Base-by-base conservation (phyloP, 2,113 vertebrate genomes). In the Rutilus rutilus region DNA sequence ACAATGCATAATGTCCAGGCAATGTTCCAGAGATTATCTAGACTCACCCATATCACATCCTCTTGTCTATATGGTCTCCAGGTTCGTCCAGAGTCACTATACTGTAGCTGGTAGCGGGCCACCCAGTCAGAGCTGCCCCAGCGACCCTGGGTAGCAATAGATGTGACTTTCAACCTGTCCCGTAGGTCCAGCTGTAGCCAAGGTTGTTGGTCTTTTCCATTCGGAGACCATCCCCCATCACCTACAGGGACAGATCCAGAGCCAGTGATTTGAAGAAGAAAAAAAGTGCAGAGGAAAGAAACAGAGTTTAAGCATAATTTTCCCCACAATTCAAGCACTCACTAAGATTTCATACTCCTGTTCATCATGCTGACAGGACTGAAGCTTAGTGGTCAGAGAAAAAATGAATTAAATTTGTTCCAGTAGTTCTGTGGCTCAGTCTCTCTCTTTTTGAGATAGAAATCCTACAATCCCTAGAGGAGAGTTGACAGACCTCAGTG, bases 141-240 rank as follows among this genome's bases (percentile, higher is more conserved):
- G 85, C 96, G 85, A 82, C 96, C 96, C 89, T 97, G 96, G 0
- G 96, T 97, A 81, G 96, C 96, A 0, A 96, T 90, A 0, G 94
- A 95, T 0, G 95, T 96, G 6, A 97, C 87, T 91, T 97, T 96
- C 82, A 96, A 91, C 87, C 96, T 92, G 83, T 95, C 96, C 17
- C 94, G 95, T 75, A 97, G 91, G 80, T 97, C 96, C 60, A 96
- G 73, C 92, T 97, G 96, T 17, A 97, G 94, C 96, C 96, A 97
- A 89, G 96, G 95, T 21, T 94, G 93, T 64, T 87, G 75, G 0
- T 92, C 94, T 50, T 95, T 95, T 77, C 92, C 88, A 90, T 91
- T 82, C 0, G 96, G 96, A 45, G 95, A 95, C 96, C 96, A 97
- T 81, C 96, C 96, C 0, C 96, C 96, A 67, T 90, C 89, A 91